Conservation (phyloP, 2,888 invertebrate genomes). For the Acronicta aceris region DNA sequence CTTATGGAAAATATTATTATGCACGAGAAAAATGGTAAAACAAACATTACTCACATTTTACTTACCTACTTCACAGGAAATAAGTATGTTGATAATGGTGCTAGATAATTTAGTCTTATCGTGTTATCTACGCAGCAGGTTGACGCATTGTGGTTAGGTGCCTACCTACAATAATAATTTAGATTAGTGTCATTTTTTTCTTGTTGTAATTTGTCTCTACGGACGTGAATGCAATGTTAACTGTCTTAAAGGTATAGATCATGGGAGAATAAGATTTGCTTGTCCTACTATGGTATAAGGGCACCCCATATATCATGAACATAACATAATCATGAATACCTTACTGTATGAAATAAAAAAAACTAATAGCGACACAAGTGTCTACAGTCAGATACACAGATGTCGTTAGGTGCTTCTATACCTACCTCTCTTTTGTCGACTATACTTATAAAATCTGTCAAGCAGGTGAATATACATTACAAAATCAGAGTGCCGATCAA, state of each 20-base stretch:
- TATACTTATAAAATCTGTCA: conserved; percentile 4
- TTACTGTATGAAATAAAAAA: too few relatives aligned
- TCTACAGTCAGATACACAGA: too few relatives aligned
- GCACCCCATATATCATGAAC: too few relatives aligned
- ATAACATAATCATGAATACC: too few relatives aligned
- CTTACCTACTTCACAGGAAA: conserved; percentile 9
- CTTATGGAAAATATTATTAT: conserved; percentile 61
- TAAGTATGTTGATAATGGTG: conserved; percentile 4
- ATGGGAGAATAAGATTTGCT: too few relatives aligned
- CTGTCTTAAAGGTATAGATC: neutral
- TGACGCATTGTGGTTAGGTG: conserved; percentile 26
- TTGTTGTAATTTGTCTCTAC: neutral
- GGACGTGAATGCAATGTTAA: neutral
- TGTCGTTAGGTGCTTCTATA: too few relatives aligned
- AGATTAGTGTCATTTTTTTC: neutral
- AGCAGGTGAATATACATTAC: conserved; percentile 55
- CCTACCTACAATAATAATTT: conserved; percentile 1
- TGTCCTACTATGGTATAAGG: too few relatives aligned
- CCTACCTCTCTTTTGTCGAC: too few relatives aligned
- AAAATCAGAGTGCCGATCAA: conserved; percentile 61
- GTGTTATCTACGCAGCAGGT: conserved; percentile 25
- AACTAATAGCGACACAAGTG: too few relatives aligned
- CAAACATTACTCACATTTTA: neutral
- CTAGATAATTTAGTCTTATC: conserved; percentile 39
- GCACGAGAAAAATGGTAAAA: conserved; percentile 46